These are phyloP conservation scores for Volucella inflata DNA, from an alignment of 2,888 invertebrate genomes.

Conservation along the genomic window DNA sequence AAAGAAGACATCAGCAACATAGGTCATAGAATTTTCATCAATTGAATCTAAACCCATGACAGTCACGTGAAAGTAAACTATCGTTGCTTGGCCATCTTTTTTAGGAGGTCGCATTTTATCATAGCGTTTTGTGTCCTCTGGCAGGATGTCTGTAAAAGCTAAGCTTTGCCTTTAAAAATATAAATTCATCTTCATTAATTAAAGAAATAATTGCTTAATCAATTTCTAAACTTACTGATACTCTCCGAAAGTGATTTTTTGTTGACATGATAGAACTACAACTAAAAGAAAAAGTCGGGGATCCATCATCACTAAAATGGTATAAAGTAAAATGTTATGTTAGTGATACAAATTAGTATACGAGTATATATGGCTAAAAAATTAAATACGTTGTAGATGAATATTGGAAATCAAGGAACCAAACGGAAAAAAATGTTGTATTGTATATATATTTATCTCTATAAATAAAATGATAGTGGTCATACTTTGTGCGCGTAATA, in stretches of 20 bases:
- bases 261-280: conserved; percentile 81
- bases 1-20: conserved; percentile 96
- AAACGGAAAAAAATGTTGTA: too few species aligned
- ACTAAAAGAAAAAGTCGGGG: conserved; percentile 81
- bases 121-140: conserved; percentile 93
- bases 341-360: too few species aligned
- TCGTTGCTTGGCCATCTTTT: conserved; percentile 93
- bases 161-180: conserved; percentile 85
- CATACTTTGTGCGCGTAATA: too few species aligned
- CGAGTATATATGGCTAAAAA: too few species aligned
- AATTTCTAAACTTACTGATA: conserved; percentile 81
- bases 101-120: conserved; percentile 97
- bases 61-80: conserved; percentile 95
- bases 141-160: conserved; percentile 92
- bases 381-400: too few species aligned
- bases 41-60: conserved; percentile 98
- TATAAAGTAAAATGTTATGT: conserved; percentile 39
- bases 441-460: too few species aligned
- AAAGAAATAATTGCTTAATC: neutral
- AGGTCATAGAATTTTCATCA: conserved; percentile 98
- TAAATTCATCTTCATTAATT: neutral
- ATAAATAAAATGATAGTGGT: too few species aligned
- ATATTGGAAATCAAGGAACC: too few species aligned
- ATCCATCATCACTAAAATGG: conserved; percentile 81
- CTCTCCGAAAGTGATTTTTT: conserved; percentile 81